Percentiles rank a stretch among this genome's conserved stretches.
Evolutionary conservation across 2,113 vertebrate species (phyloP).

Genomic region (Eira barbara): DNA sequence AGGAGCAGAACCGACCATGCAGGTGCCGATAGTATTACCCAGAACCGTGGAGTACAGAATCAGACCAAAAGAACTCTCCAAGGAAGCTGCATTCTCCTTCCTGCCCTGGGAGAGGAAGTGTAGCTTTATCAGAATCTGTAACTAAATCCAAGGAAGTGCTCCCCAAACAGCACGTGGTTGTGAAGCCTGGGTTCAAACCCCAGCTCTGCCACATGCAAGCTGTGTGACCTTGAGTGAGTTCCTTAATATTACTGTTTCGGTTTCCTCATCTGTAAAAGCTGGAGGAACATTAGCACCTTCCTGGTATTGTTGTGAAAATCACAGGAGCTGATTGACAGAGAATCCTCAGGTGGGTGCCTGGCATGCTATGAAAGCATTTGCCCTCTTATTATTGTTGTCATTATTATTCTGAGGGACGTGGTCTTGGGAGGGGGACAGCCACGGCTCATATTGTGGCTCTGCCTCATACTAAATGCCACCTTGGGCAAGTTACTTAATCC

Average conservation of each 20-base stretch:
- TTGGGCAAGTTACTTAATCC: background rate
- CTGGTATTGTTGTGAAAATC: background rate
- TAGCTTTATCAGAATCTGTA: background rate
- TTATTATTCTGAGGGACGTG: background rate
- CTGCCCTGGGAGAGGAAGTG: rapidly evolving
- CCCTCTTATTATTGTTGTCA: background rate
- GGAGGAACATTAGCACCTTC: background rate
- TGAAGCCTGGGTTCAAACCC: background rate
- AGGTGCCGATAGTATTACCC: background rate
- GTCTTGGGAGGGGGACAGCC: background rate
- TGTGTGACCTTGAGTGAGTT: background rate
- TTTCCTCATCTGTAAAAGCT: background rate
- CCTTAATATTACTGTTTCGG: background rate
- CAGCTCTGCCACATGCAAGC: background rate
- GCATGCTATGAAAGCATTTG: background rate
- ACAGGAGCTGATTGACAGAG: background rate
- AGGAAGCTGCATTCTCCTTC: background rate
- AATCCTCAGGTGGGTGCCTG: background rate
- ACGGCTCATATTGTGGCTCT: background rate
- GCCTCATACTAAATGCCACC: background rate
- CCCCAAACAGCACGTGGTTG: background rate
- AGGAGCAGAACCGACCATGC: background rate
- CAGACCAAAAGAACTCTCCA: background rate
- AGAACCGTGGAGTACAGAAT: background rate
- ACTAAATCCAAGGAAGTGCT: background rate